A percentile compares a stretch with the other conserved stretches of the same genome.
phyloP scores from a whole-genome alignment of 1,140 invertebrate genomes.

The Zaprionus gabonicus region DNA sequence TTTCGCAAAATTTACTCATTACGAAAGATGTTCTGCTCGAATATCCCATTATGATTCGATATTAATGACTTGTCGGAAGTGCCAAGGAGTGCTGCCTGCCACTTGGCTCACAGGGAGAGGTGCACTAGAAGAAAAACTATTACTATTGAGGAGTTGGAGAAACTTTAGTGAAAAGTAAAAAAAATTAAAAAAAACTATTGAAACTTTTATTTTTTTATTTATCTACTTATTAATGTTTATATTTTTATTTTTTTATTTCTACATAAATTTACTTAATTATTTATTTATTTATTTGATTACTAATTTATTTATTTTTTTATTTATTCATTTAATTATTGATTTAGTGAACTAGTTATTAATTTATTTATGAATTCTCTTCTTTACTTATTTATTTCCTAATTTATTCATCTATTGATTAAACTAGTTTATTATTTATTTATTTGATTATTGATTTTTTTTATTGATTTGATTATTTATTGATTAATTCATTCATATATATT shows the following conservation, averaged over 20 bases:
- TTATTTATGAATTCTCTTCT: no score
- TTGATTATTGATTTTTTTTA: background rate
- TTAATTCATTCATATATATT: no score
- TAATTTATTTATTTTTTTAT: no score
- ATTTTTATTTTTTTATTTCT: no score
- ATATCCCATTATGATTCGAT: constrained; percentile 47
- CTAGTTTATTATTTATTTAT: background rate
- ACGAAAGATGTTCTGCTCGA: constrained; percentile 50
- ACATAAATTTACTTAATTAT: no score
- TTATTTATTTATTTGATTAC: no score
- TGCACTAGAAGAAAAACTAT: background rate
- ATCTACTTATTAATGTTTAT: background rate
- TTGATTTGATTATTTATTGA: no score
- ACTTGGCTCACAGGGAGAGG: background rate
- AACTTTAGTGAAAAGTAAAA: background rate
- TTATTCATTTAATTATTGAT: no score
- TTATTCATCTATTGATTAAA: no score
- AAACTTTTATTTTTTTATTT: background rate
- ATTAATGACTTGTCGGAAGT: constrained; percentile 60
- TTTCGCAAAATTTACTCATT: constrained; percentile 59
- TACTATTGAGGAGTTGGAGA: background rate
- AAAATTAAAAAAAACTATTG: background rate
- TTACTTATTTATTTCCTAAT: no score
- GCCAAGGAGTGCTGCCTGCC: constrained; percentile 11
- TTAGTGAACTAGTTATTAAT: no score